Base-by-base conservation (phyloP, 2,888 invertebrate genomes). In the Agonum fuliginosum region DNA sequence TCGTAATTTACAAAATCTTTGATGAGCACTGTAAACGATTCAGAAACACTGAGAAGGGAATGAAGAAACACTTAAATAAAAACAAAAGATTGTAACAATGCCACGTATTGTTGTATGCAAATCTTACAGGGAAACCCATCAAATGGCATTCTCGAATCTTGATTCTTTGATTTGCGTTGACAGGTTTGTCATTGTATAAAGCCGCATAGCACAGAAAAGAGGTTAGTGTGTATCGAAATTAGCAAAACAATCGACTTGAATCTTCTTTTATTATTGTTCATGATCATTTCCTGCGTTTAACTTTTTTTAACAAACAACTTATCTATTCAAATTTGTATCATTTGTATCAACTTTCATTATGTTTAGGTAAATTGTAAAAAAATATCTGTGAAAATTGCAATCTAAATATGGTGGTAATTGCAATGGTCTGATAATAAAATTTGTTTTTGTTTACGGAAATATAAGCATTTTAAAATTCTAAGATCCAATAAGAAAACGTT, bases 31-130 rank as follows among this genome's bases (percentile, higher is more conserved):
- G n/a, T 20, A 48, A 48, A 48, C 48, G 10, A 24, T 54, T 24
- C 12, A 22, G 54, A 54, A 54, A 27, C 20, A 54, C 37, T 12
- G 10, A 54, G 54, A 54, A 37, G 24, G 22, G 54, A 54, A 54
- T 54, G 54, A 12, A 54, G 54, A 46, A 70, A 70, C 48, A 30
- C 17, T 22, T 17, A 20, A 46, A 69, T 22, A 41, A 70, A 46
- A 30, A 70, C 70, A 70, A 70, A 46, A 70, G 48, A 46, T 30
- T 30, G 48, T 46, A 70, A 70, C 17, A 46, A 43, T 24, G 12
- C 24, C 48, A 51, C 22, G 54, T 48, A 70, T 70, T 70, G 70
- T 48, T 70, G 46, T 70, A 70, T 70, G 70, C 70, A 70, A 70
- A 70, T 70, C 30, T 48, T 20, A n/a, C 37, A 70, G 48, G 48